Percentiles rank a stretch among this genome's conserved stretches.
phyloP scores from a whole-genome alignment of 2,113 vertebrate species.

The Lynx canadensis region DNA sequence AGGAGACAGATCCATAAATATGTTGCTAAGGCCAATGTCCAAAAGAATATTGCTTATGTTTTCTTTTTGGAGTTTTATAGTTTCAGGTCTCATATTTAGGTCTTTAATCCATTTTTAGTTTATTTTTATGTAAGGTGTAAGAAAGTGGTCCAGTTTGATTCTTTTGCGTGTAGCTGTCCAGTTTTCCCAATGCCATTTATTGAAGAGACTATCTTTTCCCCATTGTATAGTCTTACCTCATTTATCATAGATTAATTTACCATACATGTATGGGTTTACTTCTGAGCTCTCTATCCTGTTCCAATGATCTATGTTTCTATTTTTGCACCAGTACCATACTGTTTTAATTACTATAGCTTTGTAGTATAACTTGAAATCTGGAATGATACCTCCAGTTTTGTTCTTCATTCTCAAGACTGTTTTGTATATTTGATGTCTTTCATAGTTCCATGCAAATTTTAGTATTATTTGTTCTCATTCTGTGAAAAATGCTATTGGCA shows the following conservation, averaged over 20 bases:
- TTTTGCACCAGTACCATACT: not conserved
- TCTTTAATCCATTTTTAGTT: not conserved
- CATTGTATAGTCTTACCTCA: not conserved
- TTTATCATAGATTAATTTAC: not conserved
- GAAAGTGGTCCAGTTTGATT: not conserved
- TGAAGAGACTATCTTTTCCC: not conserved
- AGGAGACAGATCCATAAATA: no score
- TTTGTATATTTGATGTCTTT: not conserved
- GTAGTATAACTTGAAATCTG: not conserved
- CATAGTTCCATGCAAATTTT: not conserved
- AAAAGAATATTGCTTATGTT: not conserved
- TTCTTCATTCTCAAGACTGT: not conserved
- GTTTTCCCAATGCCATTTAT: not conserved
- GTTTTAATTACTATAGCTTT: not conserved
- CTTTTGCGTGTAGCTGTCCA: not conserved
- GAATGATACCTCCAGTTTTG: not conserved
- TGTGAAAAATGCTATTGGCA: not conserved
- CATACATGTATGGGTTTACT: not conserved
- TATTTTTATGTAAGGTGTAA: not conserved
- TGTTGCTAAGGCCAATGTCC: not conserved
- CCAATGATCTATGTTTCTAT: not conserved
- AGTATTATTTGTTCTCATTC: not conserved
- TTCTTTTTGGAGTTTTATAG: not conserved
- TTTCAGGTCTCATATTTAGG: not conserved
- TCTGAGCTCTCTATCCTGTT: not conserved